These are phyloP conservation scores for Lagorchestes hirsutus DNA, from an alignment of 2,797 vertebrate genomes.

Conservation along the genomic window DNA sequence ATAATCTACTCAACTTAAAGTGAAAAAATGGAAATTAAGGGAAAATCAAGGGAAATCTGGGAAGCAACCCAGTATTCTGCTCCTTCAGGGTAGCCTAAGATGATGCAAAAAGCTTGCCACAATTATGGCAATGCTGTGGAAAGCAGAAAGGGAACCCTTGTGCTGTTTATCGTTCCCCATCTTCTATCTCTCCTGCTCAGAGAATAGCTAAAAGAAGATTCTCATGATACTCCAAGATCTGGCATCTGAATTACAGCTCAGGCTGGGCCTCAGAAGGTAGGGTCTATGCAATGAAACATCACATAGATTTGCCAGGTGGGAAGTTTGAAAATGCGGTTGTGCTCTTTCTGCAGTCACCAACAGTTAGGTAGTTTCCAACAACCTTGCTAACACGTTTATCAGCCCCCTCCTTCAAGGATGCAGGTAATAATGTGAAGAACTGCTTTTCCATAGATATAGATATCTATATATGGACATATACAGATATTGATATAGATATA, in stretches of 20 bases:
- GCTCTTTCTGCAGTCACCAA: conserved; percentile 25
- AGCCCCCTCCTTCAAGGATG: conserved; percentile 5
- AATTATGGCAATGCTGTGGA: conserved; percentile 13
- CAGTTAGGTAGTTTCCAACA: conserved; percentile 49
- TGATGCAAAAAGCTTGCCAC: conserved; percentile 24
- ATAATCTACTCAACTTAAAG: conserved; percentile 58
- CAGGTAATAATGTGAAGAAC: conserved; percentile 39
- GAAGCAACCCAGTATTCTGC: conserved; percentile 15
- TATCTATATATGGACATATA: no score
- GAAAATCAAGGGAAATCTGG: conserved; percentile 50
- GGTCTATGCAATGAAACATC: background rate
- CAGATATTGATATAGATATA: background rate
- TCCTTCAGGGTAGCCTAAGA: conserved; percentile 28
- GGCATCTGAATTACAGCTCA: conserved; percentile 45
- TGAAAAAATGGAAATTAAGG: conserved; percentile 66
- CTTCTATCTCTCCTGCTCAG: conserved; percentile 22
- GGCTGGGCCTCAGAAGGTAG: conserved; percentile 8
- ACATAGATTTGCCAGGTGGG: conserved; percentile 7
- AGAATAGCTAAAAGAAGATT: conserved; percentile 33
- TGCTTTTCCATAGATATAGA: background rate
- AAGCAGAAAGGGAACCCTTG: conserved; percentile 48
- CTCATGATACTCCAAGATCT: background rate
- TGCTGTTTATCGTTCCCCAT: conserved; percentile 16
- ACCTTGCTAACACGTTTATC: conserved; percentile 42
- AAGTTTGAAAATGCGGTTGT: conserved; percentile 44